Percentiles rank a stretch among this genome's conserved stretches.
Conservation (phyloP, 2,113 vertebrate genomes). For the Elephantulus edwardii region DNA sequence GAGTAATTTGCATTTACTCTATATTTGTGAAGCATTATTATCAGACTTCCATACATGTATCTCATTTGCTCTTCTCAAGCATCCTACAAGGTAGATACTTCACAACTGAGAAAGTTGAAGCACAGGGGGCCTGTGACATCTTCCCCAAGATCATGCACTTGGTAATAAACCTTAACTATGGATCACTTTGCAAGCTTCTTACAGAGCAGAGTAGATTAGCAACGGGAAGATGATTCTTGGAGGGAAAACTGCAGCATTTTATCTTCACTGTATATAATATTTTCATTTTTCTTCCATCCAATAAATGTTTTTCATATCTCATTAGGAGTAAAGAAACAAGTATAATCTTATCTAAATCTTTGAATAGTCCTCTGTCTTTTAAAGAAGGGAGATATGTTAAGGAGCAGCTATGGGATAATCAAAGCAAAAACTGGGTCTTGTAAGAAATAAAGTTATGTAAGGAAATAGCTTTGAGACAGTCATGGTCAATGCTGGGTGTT, state of each 20-base stretch:
- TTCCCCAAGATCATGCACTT: neutral
- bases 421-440: too few relatives aligned
- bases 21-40: neutral
- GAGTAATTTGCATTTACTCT: neutral
- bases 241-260: neutral
- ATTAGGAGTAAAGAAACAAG: conserved; percentile 1
- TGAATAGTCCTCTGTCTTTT: neutral
- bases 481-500: neutral
- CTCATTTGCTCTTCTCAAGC: conserved; percentile 11
- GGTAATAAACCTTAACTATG: neutral
- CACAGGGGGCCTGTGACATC: neutral
- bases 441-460: too few relatives aligned
- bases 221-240: conserved; percentile 17
- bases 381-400: neutral
- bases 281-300: conserved; percentile 32
- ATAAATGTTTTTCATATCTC: neutral
- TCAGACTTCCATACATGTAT: neutral
- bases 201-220: neutral
- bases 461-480: neutral
- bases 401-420: neutral
- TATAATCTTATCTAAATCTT: neutral
- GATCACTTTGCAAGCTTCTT: neutral
- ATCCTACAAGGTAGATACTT: neutral
- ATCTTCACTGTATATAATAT: conserved; percentile 22
- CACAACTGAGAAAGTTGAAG: conserved; percentile 13